These are phyloP conservation scores for Aphidoletes aphidimyza DNA, from an alignment of 2,888 invertebrate genomes.

Conservation along the genomic window DNA sequence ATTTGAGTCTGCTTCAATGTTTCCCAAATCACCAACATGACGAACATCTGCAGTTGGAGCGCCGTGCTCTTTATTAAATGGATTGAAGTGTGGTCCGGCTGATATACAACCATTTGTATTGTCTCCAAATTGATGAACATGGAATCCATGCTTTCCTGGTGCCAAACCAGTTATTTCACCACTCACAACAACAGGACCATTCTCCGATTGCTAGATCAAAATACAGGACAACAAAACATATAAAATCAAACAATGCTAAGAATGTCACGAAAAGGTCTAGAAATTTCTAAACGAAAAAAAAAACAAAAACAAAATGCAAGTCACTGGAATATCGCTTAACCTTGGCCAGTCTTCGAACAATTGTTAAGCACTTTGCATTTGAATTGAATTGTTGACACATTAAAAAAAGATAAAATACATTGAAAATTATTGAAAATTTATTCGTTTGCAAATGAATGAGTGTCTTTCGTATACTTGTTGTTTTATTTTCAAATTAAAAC, in stretches of 20 bases:
- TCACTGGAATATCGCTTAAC: background rate
- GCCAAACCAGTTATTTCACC: conserved; percentile 84
- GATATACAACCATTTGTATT: conserved; percentile 96
- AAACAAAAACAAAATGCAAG: background rate
- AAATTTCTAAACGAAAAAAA: too few species aligned
- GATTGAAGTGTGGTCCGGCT: conserved; percentile 95
- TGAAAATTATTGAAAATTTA: background rate
- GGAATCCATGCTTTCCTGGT: conserved; percentile 80
- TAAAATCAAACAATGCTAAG: background rate
- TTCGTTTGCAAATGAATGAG: too few species aligned
- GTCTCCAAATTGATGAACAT: conserved; percentile 96
- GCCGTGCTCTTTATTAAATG: conserved; percentile 82
- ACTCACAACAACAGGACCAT: conserved; percentile 78
- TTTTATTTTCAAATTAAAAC: conserved; percentile 58
- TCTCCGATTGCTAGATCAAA: conserved; percentile 67
- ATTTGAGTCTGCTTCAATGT: conserved; percentile 74
- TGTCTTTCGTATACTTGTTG: too few species aligned
- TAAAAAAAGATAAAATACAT: background rate
- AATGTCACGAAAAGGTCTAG: too few species aligned
- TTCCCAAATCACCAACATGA: conserved; percentile 93
- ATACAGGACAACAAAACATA: background rate
- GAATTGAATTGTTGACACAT: background rate
- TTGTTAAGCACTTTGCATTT: too few species aligned
- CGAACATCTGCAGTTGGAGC: conserved; percentile 77
- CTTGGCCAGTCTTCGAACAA: too few species aligned